phyloP scores from a whole-genome alignment of 2,113 vertebrate genomes.

The Amia ocellicauda region DNA sequence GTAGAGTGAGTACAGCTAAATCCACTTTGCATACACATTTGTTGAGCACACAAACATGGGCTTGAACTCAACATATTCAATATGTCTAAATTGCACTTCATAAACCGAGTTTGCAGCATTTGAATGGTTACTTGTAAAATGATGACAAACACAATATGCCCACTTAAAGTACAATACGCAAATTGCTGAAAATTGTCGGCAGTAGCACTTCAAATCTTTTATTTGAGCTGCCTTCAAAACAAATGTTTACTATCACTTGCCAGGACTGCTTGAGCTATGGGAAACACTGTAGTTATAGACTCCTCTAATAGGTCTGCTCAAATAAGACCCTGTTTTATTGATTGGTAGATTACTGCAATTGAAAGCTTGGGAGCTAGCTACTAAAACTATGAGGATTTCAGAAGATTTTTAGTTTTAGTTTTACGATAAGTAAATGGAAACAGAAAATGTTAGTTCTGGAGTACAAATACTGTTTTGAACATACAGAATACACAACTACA shows the following conservation, averaged over 20 bases:
- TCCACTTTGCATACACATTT: not conserved
- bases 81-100: not conserved
- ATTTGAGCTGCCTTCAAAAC: conserved; percentile 17
- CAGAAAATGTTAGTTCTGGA: too few relatives aligned
- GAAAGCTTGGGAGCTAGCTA: not conserved
- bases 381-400: too few relatives aligned
- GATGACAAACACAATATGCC: not conserved
- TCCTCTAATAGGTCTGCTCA: conserved; percentile 1
- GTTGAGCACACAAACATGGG: not conserved
- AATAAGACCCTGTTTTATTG: conserved; percentile 15
- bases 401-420: too few relatives aligned
- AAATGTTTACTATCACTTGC: conserved; percentile 10
- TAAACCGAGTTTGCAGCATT: not conserved
- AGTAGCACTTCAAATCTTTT: conserved; percentile 9
- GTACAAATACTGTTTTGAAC: not conserved
- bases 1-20: not conserved
- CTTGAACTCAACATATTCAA: not conserved
- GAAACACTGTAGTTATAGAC: not conserved
- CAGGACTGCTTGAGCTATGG: not conserved
- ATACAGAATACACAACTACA: not conserved
- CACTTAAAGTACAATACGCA: conserved; percentile 21
- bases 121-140: not conserved
- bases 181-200: conserved; percentile 11
- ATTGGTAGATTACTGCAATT: not conserved
- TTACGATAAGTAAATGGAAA: not conserved